phyloP scores from a whole-genome alignment of 2,888 invertebrate species.

The Idaea biselata region DNA sequence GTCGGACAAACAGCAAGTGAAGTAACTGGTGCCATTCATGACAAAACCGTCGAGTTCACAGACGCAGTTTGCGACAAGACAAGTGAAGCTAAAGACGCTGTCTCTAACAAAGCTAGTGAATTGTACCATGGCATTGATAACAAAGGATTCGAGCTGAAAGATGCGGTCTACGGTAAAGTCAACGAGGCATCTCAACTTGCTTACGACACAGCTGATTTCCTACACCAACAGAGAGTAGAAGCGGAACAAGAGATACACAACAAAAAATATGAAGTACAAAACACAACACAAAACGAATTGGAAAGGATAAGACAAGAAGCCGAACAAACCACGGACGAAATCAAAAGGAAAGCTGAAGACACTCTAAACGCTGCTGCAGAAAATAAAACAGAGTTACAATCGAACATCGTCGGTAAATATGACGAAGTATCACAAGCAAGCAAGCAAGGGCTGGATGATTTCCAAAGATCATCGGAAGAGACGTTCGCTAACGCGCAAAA shows the following conservation, averaged over 20 bases:
- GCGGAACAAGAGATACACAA: conserved; percentile 42
- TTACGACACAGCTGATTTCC: conserved; percentile 44
- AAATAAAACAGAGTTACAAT: conserved; percentile 55
- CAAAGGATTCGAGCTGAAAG: conserved; percentile 30
- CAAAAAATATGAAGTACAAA: conserved; percentile 54
- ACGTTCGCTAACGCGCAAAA: conserved; percentile 67
- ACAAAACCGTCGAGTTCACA: conserved; percentile 33
- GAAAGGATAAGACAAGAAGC: conserved; percentile 71
- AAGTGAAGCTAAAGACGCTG: conserved; percentile 30
- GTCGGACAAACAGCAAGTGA: conserved; percentile 28
- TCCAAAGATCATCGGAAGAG: conserved; percentile 59
- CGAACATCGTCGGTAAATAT: conserved; percentile 45
- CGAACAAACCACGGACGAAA: conserved; percentile 68
- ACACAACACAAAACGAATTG: conserved; percentile 53
- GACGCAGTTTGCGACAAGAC: conserved; percentile 14
- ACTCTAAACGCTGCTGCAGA: conserved; percentile 58
- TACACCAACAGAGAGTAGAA: conserved; percentile 45
- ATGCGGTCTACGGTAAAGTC: conserved; percentile 29
- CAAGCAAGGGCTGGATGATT: conserved; percentile 48
- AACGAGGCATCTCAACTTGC: conserved; percentile 35
- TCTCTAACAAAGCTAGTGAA: conserved; percentile 22
- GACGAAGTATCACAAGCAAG: conserved; percentile 40
- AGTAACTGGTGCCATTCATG: conserved; percentile 26
- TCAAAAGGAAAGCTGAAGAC: conserved; percentile 65
- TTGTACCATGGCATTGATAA: conserved; percentile 22